A percentile compares a stretch with the other conserved stretches of the same genome.
These are phyloP conservation scores for Cotesia congregata DNA, from an alignment of 2,888 invertebrate species.

Conservation along the genomic window DNA sequence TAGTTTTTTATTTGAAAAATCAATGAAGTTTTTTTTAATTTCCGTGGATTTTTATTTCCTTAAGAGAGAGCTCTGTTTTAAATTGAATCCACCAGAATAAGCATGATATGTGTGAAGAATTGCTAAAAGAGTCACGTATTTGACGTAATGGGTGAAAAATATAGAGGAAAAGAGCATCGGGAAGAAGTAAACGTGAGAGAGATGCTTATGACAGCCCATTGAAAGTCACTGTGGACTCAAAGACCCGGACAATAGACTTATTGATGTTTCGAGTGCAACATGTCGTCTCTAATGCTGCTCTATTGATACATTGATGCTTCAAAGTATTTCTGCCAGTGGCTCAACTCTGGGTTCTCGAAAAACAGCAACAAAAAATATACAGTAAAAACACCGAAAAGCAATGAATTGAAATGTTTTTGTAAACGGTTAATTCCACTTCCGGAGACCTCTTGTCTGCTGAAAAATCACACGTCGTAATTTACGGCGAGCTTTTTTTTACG, in stretches of 20 bases:
- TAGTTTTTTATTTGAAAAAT: too few species aligned
- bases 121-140: not conserved
- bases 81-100: not conserved
- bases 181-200: conserved; percentile 19
- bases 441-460: not conserved
- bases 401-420: not conserved
- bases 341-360: not conserved
- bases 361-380: not conserved
- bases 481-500: not conserved
- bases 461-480: not conserved
- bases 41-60: too few species aligned
- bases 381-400: not conserved
- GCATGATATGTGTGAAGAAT: not conserved
- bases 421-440: not conserved
- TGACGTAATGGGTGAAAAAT: not conserved
- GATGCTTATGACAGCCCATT: conserved; percentile 11
- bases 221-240: conserved; percentile 13
- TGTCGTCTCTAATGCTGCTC: conserved; percentile 12
- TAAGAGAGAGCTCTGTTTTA: not conserved
- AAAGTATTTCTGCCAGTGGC: not conserved
- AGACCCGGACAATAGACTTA: conserved; percentile 27
- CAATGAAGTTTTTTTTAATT: too few species aligned
- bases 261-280: conserved; percentile 23
- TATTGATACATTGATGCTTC: conserved; percentile 1
- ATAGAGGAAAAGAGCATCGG: conserved; percentile 1